Conservation (phyloP, 1,140 invertebrate species). For the Alviniconcha marisindica region DNA sequence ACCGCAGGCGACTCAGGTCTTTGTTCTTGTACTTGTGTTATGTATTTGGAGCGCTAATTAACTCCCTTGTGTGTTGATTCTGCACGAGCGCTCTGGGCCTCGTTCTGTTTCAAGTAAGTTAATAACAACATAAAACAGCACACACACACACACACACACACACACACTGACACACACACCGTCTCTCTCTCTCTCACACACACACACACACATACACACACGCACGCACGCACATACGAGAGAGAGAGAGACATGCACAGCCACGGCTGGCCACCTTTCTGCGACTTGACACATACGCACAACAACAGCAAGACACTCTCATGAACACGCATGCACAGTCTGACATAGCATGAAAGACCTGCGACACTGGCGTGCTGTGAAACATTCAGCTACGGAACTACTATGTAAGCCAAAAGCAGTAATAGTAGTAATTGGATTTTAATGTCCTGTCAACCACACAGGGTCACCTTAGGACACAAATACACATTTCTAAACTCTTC, state of each 20-base stretch:
- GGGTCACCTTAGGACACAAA: no score
- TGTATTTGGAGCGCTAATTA: not conserved
- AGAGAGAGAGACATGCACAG: not conserved
- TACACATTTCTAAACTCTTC: no score
- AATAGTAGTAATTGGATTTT: no score
- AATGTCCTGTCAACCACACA: no score
- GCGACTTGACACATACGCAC: not conserved
- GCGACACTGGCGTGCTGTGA: not conserved
- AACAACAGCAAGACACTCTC: not conserved
- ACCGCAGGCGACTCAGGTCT: no score
- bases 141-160: constrained; percentile 20
- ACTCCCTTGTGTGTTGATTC: not conserved
- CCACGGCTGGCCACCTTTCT: not conserved
- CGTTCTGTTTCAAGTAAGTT: no score
- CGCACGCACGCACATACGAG: constrained; percentile 7
- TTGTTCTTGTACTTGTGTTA: no score
- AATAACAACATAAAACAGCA: no score
- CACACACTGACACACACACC: constrained; percentile 2
- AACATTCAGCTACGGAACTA: no score
- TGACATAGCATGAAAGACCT: no score
- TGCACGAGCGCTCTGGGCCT: no score
- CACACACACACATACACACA: not conserved
- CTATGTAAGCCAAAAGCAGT: not conserved
- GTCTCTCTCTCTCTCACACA: not conserved
- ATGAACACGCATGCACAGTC: not conserved